Conservation (phyloP, 2,797 vertebrate genomes). For the Amazona ochrocephala region DNA sequence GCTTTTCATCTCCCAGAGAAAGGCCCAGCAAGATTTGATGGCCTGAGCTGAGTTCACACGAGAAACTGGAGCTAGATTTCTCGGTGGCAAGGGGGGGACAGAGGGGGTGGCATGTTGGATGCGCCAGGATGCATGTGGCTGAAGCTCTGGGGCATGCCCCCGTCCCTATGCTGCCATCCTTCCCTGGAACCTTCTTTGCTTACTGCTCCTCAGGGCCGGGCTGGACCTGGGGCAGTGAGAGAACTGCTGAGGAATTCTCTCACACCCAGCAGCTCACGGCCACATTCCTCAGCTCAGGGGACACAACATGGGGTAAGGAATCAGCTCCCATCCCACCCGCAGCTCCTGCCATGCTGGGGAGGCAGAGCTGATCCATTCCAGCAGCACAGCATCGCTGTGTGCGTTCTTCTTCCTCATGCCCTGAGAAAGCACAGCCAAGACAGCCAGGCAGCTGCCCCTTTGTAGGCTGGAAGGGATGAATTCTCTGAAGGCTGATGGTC, state of each 20-base stretch:
- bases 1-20: conserved; percentile 24
- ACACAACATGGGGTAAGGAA: accelerated
- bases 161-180: not conserved
- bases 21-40: not conserved
- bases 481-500: not conserved
- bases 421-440: not conserved
- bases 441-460: not conserved
- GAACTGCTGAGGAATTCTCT: not conserved
- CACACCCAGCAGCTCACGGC: not conserved
- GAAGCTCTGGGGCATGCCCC: accelerated
- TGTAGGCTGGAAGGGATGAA: not conserved
- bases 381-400: not conserved
- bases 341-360: not conserved
- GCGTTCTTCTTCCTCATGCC: accelerated
- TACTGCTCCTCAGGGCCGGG: not conserved
- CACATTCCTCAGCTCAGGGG: accelerated
- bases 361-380: not conserved
- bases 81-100: accelerated
- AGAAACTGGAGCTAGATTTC: not conserved
- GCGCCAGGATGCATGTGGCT: not conserved
- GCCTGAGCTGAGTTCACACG: not conserved
- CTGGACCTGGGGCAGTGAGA: not conserved
- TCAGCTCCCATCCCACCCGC: not conserved
- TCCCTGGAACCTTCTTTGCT: not conserved
- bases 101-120: not conserved